Base-by-base conservation (phyloP, 2,888 invertebrate genomes). In the Mesorhabditis belari region DNA sequence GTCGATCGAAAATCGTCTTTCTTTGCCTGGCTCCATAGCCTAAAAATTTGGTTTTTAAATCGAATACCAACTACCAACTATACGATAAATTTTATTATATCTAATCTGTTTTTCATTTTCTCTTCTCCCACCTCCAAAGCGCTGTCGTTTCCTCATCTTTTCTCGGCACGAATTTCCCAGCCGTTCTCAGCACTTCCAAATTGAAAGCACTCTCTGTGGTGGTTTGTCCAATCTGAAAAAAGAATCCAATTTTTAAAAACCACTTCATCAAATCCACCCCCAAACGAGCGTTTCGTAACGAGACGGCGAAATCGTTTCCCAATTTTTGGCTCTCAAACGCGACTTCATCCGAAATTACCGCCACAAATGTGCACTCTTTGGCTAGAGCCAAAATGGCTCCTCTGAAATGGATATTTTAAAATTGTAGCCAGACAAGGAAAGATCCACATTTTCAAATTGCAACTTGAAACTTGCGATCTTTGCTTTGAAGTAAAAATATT, bases 371-470 rank as follows among this genome's bases (percentile, higher is more conserved):
- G 29, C 67, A 27, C 29, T 65, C 58, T 17, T 67, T 68, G 19
- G 74, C 74, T n/a, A 64, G 61, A 12, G 67, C 55, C 49, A 60
- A 63, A 12, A 71, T 26, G 25, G 61, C 61, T 12, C 64, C 27
- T 44, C 70, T 69, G 57, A 29, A 66, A 63, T 21, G 49, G 12
- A 27, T 3, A 26, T 19, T 12, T 35, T 35, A 35, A 35, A 35
- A 35, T 35, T 1, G n/a, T n/a, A n/a, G n/a, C n/a, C n/a, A n/a
- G n/a, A n/a, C n/a, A n/a, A n/a, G n/a, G n/a, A n/a, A n/a, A n/a
- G n/a, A n/a, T n/a, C n/a, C n/a, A n/a, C n/a, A n/a, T n/a, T n/a
- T n/a, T n/a, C n/a, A n/a, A n/a, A n/a, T n/a, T n/a, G n/a, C n/a
- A n/a, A n/a, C n/a, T n/a, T n/a, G n/a, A n/a, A n/a, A n/a, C n/a